Conservation (phyloP, 1,140 invertebrate species). For the Euura saliciscinereae region DNA sequence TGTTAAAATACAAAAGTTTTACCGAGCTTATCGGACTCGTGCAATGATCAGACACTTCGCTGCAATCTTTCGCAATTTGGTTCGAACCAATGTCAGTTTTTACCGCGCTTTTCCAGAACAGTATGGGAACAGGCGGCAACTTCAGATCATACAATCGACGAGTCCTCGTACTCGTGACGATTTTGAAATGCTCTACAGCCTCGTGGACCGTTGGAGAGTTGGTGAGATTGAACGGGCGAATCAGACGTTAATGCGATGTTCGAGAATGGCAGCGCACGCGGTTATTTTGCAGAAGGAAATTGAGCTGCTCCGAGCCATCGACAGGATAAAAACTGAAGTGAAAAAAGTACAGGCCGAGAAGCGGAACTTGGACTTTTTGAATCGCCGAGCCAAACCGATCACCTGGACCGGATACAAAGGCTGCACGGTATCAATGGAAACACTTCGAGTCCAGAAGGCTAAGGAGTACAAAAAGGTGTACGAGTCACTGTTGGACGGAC, state of each 20-base stretch:
- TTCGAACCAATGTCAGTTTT: not conserved
- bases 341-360: constrained; percentile 60
- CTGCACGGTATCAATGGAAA: constrained; percentile 65
- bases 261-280: constrained; percentile 66
- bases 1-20: constrained; percentile 51
- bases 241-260: constrained; percentile 61
- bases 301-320: constrained; percentile 68
- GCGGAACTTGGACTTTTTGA: constrained; percentile 64
- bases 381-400: constrained; percentile 66
- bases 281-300: constrained; percentile 71
- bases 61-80: constrained; percentile 11
- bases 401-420: constrained; percentile 65
- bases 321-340: constrained; percentile 62
- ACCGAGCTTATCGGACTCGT: constrained; percentile 32
- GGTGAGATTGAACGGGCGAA: constrained; percentile 65
- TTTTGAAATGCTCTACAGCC: constrained; percentile 67
- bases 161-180: constrained; percentile 66
- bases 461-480: constrained; percentile 66
- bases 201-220: constrained; percentile 72
- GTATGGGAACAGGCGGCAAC: constrained; percentile 10
- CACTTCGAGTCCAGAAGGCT: constrained; percentile 66
- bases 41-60: constrained; percentile 23
- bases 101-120: constrained; percentile 1
- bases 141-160: constrained; percentile 44
- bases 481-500: constrained; percentile 58